Evolutionary conservation across 1,140 invertebrate genomes (phyloP).

Genomic region (Batillaria attramentaria): DNA sequence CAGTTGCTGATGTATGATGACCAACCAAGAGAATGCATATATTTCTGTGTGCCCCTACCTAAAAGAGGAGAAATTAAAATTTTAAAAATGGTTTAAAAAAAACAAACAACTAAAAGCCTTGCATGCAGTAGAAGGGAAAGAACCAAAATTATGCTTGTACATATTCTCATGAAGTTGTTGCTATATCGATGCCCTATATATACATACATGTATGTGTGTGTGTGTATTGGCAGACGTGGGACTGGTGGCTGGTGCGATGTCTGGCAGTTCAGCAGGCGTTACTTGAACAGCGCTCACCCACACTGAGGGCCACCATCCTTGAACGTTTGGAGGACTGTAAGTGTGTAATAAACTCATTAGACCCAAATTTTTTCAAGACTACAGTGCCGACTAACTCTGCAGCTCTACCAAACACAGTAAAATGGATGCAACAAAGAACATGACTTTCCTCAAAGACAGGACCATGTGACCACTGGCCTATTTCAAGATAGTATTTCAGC

Average conservation of each 20-base stretch:
- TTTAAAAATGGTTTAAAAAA: neutral
- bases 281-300: conserved; percentile 81
- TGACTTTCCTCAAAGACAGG: too few relatives aligned
- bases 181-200: neutral
- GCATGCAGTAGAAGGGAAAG: neutral
- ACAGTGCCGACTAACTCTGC: too few relatives aligned
- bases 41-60: too few relatives aligned
- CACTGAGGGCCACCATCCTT: conserved; percentile 78
- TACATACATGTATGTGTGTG: neutral
- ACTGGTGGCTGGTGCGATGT: conserved; percentile 84
- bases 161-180: neutral
- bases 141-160: neutral
- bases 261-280: conserved; percentile 82
- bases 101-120: neutral
- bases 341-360: too few relatives aligned
- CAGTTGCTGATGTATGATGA: too few relatives aligned
- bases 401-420: too few relatives aligned
- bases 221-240: conserved; percentile 68
- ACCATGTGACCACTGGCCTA: too few relatives aligned
- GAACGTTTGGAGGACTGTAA: conserved; percentile 75
- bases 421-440: too few relatives aligned
- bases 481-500: too few relatives aligned
- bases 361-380: too few relatives aligned
- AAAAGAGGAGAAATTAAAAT: too few relatives aligned
- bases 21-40: too few relatives aligned